Evolutionary conservation across 1,140 invertebrate species (phyloP).

Genomic region (Idris sp.): DNA sequence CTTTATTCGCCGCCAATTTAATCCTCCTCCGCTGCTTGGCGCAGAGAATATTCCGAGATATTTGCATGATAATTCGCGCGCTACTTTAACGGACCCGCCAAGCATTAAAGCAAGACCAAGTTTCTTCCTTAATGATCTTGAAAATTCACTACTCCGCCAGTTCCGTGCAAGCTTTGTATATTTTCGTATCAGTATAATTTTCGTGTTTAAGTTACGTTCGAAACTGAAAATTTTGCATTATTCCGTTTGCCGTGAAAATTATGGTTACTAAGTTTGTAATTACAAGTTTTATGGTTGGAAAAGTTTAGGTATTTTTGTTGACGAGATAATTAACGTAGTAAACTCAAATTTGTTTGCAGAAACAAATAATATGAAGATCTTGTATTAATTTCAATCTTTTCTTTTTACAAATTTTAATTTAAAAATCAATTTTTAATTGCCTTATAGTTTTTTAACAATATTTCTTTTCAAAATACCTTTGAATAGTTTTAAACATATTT

Average conservation of each 20-base stretch:
- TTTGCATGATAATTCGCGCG: slow-evolving; percentile 54
- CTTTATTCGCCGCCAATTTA: slow-evolving; percentile 36
- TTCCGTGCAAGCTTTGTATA: slow-evolving; percentile 43
- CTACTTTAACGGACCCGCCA: slow-evolving; percentile 30
- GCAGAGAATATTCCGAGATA: slow-evolving; percentile 30
- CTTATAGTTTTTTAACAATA: too few species aligned
- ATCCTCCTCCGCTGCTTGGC: slow-evolving; percentile 11
- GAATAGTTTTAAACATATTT: too few species aligned
- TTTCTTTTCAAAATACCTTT: too few species aligned
- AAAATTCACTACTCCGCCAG: slow-evolving; percentile 21
- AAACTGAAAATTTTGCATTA: slow-evolving; percentile 39
- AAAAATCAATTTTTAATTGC: too few species aligned
- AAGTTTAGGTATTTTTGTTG: slow-evolving; percentile 8
- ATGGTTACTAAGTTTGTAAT: slow-evolving; percentile 23
- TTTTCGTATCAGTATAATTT: slow-evolving; percentile 51
- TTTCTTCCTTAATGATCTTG: slow-evolving; percentile 40
- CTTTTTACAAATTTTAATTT: too few species aligned
- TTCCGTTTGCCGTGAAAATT: slow-evolving; percentile 15
- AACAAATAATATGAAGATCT: too few species aligned
- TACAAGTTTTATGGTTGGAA: slow-evolving; percentile 25
- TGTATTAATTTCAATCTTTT: too few species aligned
- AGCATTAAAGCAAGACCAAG: slow-evolving; percentile 13
- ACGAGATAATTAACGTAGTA: slow-evolving; percentile 12
- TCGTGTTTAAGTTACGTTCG: slow-evolving; percentile 37
- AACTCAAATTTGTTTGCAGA: too few species aligned